These are phyloP conservation scores for Lampropteryx suffumata DNA, from an alignment of 2,888 invertebrate species.

Conservation along the genomic window DNA sequence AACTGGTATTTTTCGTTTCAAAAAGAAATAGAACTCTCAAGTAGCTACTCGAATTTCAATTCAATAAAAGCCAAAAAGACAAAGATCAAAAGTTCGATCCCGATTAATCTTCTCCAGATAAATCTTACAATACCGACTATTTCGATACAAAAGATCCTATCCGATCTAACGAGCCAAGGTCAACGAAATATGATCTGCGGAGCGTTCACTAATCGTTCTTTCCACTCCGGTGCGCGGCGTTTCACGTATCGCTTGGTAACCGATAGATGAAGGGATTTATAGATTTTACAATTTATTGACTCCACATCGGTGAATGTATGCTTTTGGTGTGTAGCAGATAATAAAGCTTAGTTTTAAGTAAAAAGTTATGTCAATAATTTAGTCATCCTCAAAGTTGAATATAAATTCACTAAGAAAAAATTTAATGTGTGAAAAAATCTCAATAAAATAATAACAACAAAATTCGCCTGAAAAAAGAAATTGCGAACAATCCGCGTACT, in stretches of 20 bases:
- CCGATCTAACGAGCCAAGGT: slow-evolving; percentile 38
- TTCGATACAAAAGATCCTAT: slow-evolving; percentile 29
- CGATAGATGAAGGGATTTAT: slow-evolving; percentile 43
- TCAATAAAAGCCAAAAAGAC: slow-evolving; percentile 7
- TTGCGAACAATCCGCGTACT: too few relatives aligned
- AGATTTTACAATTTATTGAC: slow-evolving; percentile 45
- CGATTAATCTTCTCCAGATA: slow-evolving; percentile 10
- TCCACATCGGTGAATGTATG: neutral
- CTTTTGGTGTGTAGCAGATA: too few relatives aligned
- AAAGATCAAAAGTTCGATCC: slow-evolving; percentile 9
- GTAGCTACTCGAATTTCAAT: neutral
- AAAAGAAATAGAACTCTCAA: neutral
- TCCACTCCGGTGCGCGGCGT: slow-evolving; percentile 60
- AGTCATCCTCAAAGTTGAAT: too few relatives aligned
- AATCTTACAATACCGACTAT: slow-evolving; percentile 14
- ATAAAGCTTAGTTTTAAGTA: too few relatives aligned
- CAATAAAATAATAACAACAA: too few relatives aligned
- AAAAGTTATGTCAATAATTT: too few relatives aligned
- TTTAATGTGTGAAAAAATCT: too few relatives aligned
- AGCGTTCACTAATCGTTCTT: slow-evolving; percentile 69
- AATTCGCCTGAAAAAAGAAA: too few relatives aligned
- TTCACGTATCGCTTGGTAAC: slow-evolving; percentile 66
- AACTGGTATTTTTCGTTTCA: too few relatives aligned
- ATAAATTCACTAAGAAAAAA: too few relatives aligned
- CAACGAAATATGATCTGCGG: slow-evolving; percentile 58